Evolutionary conservation across 1,140 invertebrate genomes (phyloP).

Genomic region (Anthonomus grandis): DNA sequence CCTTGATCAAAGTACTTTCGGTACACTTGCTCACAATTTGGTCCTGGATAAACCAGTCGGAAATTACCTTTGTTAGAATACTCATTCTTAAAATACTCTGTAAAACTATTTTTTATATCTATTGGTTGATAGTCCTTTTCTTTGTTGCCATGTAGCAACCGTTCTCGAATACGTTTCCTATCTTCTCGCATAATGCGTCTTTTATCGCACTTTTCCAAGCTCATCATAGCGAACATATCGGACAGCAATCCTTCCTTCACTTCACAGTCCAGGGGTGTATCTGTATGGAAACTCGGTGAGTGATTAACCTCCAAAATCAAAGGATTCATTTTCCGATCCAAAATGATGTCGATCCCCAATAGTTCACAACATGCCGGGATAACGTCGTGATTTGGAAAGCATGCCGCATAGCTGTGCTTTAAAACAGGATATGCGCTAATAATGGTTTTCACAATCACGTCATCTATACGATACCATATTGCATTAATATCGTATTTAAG

Average conservation of each 20-base stretch:
- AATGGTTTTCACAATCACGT: conserved; percentile 86
- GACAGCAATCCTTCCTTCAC: conserved; percentile 78
- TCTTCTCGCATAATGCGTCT: conserved; percentile 71
- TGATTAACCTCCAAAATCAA: conserved; percentile 87
- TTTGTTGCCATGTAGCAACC: conserved; percentile 57
- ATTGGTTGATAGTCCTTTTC: conserved; percentile 43
- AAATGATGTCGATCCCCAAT: conserved; percentile 81
- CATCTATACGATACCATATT: conserved; percentile 80
- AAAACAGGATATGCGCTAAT: conserved; percentile 80
- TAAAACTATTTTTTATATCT: conserved; percentile 33
- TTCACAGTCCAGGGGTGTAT: conserved; percentile 76
- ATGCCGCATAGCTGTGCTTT: conserved; percentile 83
- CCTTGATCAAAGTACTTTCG: conserved; percentile 68
- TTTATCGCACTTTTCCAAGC: conserved; percentile 76
- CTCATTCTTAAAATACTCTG: conserved; percentile 42
- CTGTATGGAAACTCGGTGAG: conserved; percentile 87
- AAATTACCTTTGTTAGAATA: conserved; percentile 60
- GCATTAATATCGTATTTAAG: conserved; percentile 70
- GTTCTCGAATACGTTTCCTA: conserved; percentile 61
- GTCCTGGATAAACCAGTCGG: conserved; percentile 45
- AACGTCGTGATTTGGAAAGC: conserved; percentile 80
- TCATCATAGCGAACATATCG: conserved; percentile 80
- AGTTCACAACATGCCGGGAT: conserved; percentile 87
- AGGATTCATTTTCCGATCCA: conserved; percentile 82
- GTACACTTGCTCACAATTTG: conserved; percentile 40